Evolutionary conservation across 2,888 invertebrate species (phyloP), one percentile per base, ranked within the genome.

Genomic region (Tuta absoluta): DNA sequence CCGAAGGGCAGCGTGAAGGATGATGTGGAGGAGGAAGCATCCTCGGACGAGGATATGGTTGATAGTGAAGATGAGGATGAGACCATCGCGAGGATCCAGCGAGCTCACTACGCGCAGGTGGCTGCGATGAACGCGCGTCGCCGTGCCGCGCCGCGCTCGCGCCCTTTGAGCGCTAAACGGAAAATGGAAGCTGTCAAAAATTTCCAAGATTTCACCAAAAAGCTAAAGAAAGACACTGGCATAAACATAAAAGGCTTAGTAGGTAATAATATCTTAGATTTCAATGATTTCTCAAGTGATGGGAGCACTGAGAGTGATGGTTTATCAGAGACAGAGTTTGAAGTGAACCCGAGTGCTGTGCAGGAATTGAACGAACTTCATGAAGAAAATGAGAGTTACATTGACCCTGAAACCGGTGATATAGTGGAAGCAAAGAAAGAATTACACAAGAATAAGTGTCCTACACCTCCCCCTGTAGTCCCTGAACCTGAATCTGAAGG

Each of bases 351-450:
- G 51, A 87, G 75, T 74, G 92, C 92, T 60, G 91, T 89, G 37
- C 77, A 89, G 67, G 91, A 92, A 67, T 78, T 91, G 60, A 86
- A 86, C 69, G 88, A 89, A 58, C 33, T 56, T n/a, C 86, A 86
- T 69, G 89, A 89, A 59, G 92, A 88, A 63, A 85, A 92, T 74
- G 89, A 91, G 70, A 92, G 92, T 72, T 91, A 88, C 71, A 89
- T 92, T 74, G 92, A 92, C 67, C 92, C 92, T 5, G 91, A 90
- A 71, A 92, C 92, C 23, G 92, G 92, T 66, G 92, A 92, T 69
- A 81, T 92, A 73, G 86, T 92, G 17, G 81, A 89, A 67, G 72
- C 76, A 28, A 81, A 81, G 61, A 79, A 76, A 67, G 63, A 63
- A 33, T 53, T 23, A 14, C 66, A 68, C 14, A 63, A 81, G 75